Base-by-base conservation (phyloP, 2,888 invertebrate species). In the Lasioglossum malachurum region DNA sequence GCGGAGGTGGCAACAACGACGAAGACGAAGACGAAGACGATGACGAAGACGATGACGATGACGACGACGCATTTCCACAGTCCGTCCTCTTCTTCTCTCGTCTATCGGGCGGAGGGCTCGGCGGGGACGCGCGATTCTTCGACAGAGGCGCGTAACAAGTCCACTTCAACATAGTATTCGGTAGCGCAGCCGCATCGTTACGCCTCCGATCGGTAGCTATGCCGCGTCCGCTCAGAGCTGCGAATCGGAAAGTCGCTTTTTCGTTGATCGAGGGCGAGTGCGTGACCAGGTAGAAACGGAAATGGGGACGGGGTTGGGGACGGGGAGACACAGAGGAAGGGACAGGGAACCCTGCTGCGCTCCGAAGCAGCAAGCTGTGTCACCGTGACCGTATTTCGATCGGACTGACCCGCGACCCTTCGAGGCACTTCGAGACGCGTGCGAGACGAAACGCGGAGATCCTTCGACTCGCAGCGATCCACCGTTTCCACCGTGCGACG, bases 121-220 rank as follows among this genome's bases (percentile, higher is more conserved):
- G 76, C 85, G 88, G 88, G 79, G 78, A 89, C 41, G 78, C 86
- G 85, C 92, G 92, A 91, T 93, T 92, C 88, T 93, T 94, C 77
- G 92, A 89, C 84, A 92, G 87, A 81, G 94, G 92, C 84, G 94
- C 93, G 84, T 94, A 94, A 91, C 94, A 94, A 78, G 94, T 94
- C 94, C 94, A 94, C 94, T 94, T 94, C 93, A 94, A 93, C 94
- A 94, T 94, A 92, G 88, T 92, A 80, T 27, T 69, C 53, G 72
- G 46, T 78, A 60, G 16, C 76, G 81, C 46, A n/a, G 46, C 78
- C 78, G 49, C 86, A 86, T 86, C 35, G 72, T 76, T 67, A 19
- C 67, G 35, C 14, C 46, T 49, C 23, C 72, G 77, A 57, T 71
- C 35, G 19, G 44, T 10, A 41, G 57, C 35, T 71, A 38, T 49